Conservation (phyloP, 2,888 invertebrate species). For the Leptinotarsa tumamoca region DNA sequence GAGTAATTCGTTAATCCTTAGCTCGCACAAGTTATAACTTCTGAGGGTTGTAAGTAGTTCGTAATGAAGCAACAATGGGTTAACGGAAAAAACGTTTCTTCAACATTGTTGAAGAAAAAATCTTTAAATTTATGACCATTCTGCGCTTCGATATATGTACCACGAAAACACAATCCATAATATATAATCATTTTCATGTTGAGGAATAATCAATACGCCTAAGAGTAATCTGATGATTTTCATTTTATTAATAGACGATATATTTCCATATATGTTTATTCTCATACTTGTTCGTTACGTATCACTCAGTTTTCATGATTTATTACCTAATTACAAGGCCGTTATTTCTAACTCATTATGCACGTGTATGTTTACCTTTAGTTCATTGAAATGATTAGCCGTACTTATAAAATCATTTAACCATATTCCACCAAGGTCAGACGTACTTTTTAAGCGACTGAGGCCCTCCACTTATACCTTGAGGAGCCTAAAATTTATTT, state of each 20-base stretch:
- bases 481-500: slow-evolving; percentile 16
- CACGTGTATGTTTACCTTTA: background rate
- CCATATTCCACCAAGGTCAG: slow-evolving; percentile 12
- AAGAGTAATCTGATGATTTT: background rate
- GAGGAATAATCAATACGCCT: background rate
- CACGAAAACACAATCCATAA: too few species aligned
- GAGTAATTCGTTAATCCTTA: too few species aligned
- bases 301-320: slow-evolving; percentile 9
- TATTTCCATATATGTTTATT: background rate
- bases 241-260: background rate
- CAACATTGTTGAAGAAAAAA: too few species aligned
- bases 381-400: slow-evolving; percentile 12
- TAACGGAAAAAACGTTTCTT: too few species aligned
- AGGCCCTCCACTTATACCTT: slow-evolving; percentile 17
- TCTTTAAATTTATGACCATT: too few species aligned
- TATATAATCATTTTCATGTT: background rate
- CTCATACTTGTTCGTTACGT: background rate
- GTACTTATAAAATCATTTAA: slow-evolving; percentile 13
- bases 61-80: too few species aligned
- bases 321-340: slow-evolving; percentile 9
- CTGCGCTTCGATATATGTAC: too few species aligned
- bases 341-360: slow-evolving; percentile 1
- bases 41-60: too few species aligned
- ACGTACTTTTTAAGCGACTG: slow-evolving; percentile 11
- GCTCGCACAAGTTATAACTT: too few species aligned